A percentile compares a stretch with the other conserved stretches of the same genome.
Evolutionary conservation across 2,888 invertebrate genomes (phyloP).

Genomic region (Furcula furcula): DNA sequence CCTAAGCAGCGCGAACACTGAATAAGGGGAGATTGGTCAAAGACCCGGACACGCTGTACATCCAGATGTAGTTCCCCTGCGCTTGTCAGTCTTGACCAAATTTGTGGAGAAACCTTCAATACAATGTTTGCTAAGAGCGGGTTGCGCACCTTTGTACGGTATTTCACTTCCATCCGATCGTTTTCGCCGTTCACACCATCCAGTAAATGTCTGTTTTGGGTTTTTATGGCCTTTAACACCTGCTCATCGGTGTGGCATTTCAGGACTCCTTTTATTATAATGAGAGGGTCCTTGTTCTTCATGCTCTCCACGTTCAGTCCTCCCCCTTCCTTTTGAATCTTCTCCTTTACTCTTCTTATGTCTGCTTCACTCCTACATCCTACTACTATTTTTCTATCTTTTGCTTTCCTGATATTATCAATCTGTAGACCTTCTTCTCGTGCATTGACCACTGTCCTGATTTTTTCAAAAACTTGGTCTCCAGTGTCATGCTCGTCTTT

Average conservation of each 20-base stretch:
- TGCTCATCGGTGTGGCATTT: constrained; percentile 11
- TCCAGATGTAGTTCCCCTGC: neutral
- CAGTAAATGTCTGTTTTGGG: constrained; percentile 2
- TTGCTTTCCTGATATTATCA: neutral
- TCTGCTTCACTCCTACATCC: no score
- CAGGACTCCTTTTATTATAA: neutral
- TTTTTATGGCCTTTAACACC: constrained; percentile 5
- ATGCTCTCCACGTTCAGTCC: neutral
- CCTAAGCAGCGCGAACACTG: neutral
- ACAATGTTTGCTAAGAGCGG: constrained; percentile 7
- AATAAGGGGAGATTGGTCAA: neutral
- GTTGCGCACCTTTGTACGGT: constrained; percentile 10
- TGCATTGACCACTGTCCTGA: neutral
- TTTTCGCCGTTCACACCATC: neutral
- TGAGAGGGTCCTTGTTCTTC: neutral
- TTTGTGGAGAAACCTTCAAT: constrained; percentile 5
- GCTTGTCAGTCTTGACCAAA: constrained; percentile 2
- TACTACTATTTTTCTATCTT: neutral
- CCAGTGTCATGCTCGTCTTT: neutral
- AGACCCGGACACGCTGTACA: neutral
- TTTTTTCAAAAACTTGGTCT: neutral
- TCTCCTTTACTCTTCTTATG: no score
- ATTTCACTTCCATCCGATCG: neutral
- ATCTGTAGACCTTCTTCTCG: neutral
- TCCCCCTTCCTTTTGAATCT: neutral